A percentile compares a stretch with the other conserved stretches of the same genome.
phyloP scores from a whole-genome alignment of 2,797 vertebrate species.

The Mormyrus hasselquistii region DNA sequence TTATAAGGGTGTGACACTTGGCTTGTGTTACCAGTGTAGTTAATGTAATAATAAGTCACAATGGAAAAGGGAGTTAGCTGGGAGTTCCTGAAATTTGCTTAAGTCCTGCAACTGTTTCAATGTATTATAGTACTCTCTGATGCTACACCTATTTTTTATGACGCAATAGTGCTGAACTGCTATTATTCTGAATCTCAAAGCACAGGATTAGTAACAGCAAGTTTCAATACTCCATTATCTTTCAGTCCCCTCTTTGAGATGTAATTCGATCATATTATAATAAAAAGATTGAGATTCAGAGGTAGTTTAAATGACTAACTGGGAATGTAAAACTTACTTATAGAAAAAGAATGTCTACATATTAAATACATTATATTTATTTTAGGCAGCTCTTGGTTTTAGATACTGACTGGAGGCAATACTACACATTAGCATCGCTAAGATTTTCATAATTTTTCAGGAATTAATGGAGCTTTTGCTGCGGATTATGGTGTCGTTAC shows the following conservation, averaged over 20 bases:
- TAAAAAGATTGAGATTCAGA: background rate
- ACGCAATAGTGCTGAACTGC: background rate
- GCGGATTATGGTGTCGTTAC: slow-evolving; percentile 54
- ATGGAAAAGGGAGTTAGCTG: background rate
- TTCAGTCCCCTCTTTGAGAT: background rate
- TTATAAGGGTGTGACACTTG: background rate
- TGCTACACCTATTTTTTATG: background rate
- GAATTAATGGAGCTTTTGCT: slow-evolving; percentile 41
- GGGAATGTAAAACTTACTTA: background rate
- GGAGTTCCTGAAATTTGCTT: background rate
- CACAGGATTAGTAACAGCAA: background rate
- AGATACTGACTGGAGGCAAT: background rate
- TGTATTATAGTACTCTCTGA: background rate
- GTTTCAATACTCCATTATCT: background rate
- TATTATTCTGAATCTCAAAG: background rate
- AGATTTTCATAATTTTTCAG: background rate
- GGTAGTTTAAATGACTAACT: background rate
- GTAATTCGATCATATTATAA: background rate
- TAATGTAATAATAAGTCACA: background rate
- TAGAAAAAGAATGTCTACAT: background rate
- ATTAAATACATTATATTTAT: background rate
- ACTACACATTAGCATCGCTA: background rate
- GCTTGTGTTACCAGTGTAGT: background rate
- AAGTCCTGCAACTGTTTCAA: background rate
- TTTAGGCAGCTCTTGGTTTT: background rate